A percentile compares a stretch with the other conserved stretches of the same genome.
Evolutionary conservation across 2,797 vertebrate genomes (phyloP).

Genomic region (Lagodon rhomboides): DNA sequence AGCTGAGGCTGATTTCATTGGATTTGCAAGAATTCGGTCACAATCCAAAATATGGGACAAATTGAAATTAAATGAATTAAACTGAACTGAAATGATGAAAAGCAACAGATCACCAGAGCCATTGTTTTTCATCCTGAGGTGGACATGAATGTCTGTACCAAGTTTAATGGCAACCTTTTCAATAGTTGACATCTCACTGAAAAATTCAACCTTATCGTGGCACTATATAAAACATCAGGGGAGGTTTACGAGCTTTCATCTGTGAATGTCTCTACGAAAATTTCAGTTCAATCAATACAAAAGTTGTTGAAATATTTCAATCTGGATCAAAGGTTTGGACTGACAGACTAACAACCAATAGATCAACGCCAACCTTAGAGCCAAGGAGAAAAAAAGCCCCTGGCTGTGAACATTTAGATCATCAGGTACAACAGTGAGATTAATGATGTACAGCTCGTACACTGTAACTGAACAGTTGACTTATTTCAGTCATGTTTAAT

Average conservation of each 20-base stretch:
- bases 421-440: no score
- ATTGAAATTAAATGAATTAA: not conserved
- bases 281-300: not conserved
- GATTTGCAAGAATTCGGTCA: not conserved
- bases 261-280: not conserved
- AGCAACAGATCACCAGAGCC: no score
- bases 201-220: not conserved
- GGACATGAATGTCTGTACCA: not conserved
- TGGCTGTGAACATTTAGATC: no score
- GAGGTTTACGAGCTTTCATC: not conserved
- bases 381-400: no score
- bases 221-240: not conserved
- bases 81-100: not conserved
- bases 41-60: not conserved
- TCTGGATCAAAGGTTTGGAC: not conserved
- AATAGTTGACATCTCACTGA: not conserved
- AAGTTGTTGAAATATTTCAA: not conserved
- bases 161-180: not conserved
- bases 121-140: not conserved
- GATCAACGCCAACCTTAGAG: not conserved
- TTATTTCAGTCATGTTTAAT: no score
- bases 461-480: no score
- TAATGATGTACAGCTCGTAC: no score
- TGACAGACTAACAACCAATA: not conserved
- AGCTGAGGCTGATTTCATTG: not conserved